Percentiles rank a stretch among this genome's conserved stretches.
Evolutionary conservation across 2,113 vertebrate genomes (phyloP).

Genomic region (Nyctibius bracteatus): DNA sequence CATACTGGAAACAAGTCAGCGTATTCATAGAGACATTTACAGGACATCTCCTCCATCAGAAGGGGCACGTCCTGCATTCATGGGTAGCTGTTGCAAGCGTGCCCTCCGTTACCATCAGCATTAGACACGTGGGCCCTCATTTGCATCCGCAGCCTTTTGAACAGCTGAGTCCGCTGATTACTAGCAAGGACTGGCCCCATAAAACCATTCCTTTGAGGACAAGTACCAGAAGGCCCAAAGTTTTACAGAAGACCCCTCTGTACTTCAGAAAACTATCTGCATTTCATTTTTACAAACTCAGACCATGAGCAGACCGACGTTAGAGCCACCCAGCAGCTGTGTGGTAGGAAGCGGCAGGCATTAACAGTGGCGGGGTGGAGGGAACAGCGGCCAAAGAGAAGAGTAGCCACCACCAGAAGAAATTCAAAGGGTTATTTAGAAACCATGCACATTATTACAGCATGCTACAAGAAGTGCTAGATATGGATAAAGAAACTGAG

Average conservation of each 20-base stretch:
- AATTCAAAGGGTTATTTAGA: background rate
- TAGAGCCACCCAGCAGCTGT: background rate
- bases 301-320: background rate
- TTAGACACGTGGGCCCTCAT: background rate
- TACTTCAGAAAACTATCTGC: background rate
- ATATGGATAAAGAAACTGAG: background rate
- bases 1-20: background rate
- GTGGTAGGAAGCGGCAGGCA: background rate
- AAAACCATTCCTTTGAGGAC: background rate
- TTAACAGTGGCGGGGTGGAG: background rate
- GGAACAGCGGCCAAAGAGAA: background rate
- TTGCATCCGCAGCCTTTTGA: background rate
- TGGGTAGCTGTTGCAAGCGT: background rate
- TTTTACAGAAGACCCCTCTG: background rate
- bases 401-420: background rate
- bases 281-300: background rate
- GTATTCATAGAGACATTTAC: background rate
- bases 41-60: background rate
- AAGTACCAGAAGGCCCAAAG: background rate
- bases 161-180: background rate
- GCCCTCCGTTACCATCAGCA: background rate
- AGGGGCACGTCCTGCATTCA: background rate
- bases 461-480: background rate
- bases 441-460: background rate
- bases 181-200: background rate